These are phyloP conservation scores for Keiferia lycopersicella DNA, from an alignment of 2,888 invertebrate genomes.

Conservation along the genomic window DNA sequence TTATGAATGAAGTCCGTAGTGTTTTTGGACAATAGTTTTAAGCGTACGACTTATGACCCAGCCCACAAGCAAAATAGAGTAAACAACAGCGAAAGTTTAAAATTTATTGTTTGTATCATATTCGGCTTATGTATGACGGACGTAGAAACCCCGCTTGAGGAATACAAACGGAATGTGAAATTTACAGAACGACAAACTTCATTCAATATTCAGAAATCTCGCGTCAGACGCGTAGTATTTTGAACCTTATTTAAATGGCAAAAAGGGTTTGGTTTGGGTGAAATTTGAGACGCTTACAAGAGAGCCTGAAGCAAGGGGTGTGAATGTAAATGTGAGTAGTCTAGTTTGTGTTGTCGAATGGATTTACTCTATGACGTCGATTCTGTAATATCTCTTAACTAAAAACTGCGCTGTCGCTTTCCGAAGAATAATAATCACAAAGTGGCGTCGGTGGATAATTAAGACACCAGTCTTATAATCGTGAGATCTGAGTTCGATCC, in stretches of 20 bases:
- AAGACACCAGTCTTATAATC: too few relatives aligned
- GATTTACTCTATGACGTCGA: background rate
- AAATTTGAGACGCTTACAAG: slow-evolving; percentile 12
- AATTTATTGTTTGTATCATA: too few relatives aligned
- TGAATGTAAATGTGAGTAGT: slow-evolving; percentile 25
- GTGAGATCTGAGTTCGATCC: too few relatives aligned
- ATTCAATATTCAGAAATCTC: slow-evolving; percentile 32
- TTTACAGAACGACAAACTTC: slow-evolving; percentile 34
- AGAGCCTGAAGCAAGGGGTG: slow-evolving; percentile 17
- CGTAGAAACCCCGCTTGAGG: slow-evolving; percentile 22
- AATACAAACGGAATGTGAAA: slow-evolving; percentile 41
- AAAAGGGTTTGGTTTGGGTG: background rate
- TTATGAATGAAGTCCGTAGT: too few relatives aligned
- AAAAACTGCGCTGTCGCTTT: too few relatives aligned
- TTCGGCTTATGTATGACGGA: slow-evolving; percentile 22
- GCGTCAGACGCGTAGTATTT: background rate
- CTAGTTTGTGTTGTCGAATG: slow-evolving; percentile 22
- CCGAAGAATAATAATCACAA: too few relatives aligned
- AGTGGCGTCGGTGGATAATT: too few relatives aligned
- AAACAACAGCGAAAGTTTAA: too few relatives aligned
- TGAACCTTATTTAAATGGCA: slow-evolving; percentile 13
- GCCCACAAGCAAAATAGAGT: too few relatives aligned
- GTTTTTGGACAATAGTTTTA: too few relatives aligned
- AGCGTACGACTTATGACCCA: too few relatives aligned
- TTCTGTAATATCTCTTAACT: background rate